Percentiles rank a stretch among this genome's conserved stretches.
These are phyloP conservation scores for Leptobrachium ailaonicum DNA, from an alignment of 2,113 vertebrate genomes.

Conservation along the genomic window DNA sequence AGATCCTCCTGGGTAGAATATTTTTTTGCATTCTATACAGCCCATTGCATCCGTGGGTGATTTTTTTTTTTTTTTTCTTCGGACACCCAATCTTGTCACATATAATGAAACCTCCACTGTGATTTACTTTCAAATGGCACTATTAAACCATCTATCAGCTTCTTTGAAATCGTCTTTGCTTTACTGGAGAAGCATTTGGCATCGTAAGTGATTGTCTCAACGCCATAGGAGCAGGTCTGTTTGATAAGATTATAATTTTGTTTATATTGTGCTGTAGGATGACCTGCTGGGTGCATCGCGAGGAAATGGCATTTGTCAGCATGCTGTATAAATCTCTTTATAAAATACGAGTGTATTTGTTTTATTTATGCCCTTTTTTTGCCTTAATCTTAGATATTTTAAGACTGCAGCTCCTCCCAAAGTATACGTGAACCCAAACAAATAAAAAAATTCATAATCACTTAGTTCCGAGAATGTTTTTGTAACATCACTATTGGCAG, in stretches of 20 bases:
- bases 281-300: constrained; percentile 58
- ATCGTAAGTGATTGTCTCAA: constrained; percentile 60
- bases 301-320: constrained; percentile 62
- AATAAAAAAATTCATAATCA: no score
- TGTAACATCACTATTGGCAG: no score
- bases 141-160: constrained; percentile 56
- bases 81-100: constrained; percentile 34
- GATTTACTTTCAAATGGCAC: constrained; percentile 58
- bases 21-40: neutral
- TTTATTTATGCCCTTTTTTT: constrained; percentile 34
- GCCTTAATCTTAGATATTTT: neutral
- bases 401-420: no score
- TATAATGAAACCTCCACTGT: constrained; percentile 56
- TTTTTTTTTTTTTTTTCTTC: neutral
- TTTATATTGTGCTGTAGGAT: constrained; percentile 68
- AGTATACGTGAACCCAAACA: no score
- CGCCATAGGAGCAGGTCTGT: constrained; percentile 58
- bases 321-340: constrained; percentile 48
- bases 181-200: constrained; percentile 56
- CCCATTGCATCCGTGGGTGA: constrained; percentile 16
- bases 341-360: constrained; percentile 41
- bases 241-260: constrained; percentile 75
- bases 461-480: no score
- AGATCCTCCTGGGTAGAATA: neutral
- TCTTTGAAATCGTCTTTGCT: constrained; percentile 60